A percentile compares a stretch with the other conserved stretches of the same genome.
These are phyloP conservation scores for Passer domesticus DNA, from an alignment of 2,113 vertebrate species.

Conservation along the genomic window DNA sequence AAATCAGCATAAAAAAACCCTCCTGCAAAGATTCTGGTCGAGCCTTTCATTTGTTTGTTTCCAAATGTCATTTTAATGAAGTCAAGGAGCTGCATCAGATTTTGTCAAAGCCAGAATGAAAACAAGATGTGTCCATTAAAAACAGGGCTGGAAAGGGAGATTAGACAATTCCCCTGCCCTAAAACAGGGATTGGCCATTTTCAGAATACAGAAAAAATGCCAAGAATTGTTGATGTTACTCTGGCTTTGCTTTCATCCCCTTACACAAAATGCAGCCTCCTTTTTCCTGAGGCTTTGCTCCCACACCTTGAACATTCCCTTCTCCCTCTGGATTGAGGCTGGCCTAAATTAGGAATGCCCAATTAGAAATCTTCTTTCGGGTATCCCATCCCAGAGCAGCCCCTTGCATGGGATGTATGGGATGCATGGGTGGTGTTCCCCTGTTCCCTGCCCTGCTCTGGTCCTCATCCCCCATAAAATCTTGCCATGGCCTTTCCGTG, in stretches of 20 bases:
- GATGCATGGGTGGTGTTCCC: not conserved
- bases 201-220: not conserved
- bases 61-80: constrained; percentile 20
- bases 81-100: not conserved
- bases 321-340: not conserved
- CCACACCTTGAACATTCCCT: rapidly evolving
- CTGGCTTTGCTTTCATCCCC: not conserved
- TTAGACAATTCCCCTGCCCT: not conserved
- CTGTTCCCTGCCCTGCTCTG: not conserved
- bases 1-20: not conserved
- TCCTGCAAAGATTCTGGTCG: not conserved
- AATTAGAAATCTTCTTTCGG: not conserved
- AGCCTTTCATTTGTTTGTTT: not conserved
- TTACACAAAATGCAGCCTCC: not conserved
- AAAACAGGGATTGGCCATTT: not conserved
- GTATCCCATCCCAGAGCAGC: not conserved
- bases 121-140: not conserved
- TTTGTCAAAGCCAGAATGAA: constrained; percentile 3
- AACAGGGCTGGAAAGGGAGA: not conserved
- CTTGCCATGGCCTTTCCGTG: rapidly evolving
- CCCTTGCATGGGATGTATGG: rapidly evolving
- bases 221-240: not conserved
- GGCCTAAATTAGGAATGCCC: not conserved
- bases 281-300: not conserved
- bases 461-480: not conserved